Conservation (phyloP, 2,888 invertebrate genomes). For the Hydroisotoma schaefferi region DNA sequence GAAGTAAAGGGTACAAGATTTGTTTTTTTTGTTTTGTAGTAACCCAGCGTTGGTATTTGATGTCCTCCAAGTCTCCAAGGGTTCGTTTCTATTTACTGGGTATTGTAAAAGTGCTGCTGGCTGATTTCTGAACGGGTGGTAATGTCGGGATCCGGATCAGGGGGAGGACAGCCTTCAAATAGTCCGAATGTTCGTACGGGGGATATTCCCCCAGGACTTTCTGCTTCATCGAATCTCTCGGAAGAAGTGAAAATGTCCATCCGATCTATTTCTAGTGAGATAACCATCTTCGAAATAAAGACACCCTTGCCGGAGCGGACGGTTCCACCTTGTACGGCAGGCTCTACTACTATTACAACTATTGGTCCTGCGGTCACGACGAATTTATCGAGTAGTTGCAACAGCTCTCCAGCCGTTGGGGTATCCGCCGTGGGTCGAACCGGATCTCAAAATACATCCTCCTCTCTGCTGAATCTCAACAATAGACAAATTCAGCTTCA, state of each 20-base stretch:
- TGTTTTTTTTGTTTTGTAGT: no score
- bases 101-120: no score
- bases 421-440: conserved; percentile 10
- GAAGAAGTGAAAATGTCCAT: conserved; percentile 47
- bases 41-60: no score
- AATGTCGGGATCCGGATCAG: background rate
- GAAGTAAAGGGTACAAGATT: no score
- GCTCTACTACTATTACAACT: conserved; percentile 40
- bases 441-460: conserved; percentile 17
- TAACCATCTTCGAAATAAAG: conserved; percentile 47
- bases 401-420: background rate
- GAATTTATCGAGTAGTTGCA: background rate
- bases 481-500: conserved; percentile 36
- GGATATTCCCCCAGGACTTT: conserved; percentile 22
- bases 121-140: background rate
- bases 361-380: conserved; percentile 18
- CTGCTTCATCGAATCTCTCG: conserved; percentile 31
- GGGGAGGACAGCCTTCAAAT: background rate
- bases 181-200: background rate
- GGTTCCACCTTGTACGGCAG: conserved; percentile 32
- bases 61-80: no score
- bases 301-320: conserved; percentile 41
- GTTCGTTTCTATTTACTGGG: no score
- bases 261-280: conserved; percentile 46
- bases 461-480: conserved; percentile 19